Conservation (phyloP, 2,797 vertebrate species). For the Pseudotriccus pelzelni region DNA sequence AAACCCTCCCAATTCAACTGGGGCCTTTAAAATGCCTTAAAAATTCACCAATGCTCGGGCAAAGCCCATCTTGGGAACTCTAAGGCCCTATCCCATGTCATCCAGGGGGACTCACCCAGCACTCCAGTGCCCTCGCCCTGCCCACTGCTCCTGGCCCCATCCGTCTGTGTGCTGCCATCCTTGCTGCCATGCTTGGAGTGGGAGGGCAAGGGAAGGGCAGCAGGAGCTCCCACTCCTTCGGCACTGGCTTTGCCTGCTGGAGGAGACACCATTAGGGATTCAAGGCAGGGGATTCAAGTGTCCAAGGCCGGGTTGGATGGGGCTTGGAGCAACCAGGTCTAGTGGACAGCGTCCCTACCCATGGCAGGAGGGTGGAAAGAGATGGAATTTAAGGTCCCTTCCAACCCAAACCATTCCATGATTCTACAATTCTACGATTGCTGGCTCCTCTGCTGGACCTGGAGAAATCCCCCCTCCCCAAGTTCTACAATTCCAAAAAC, state of each 20-base stretch:
- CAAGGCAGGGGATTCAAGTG: not conserved
- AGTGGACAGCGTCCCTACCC: not conserved
- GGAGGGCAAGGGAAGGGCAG: slow-evolving; percentile 30
- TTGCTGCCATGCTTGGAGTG: slow-evolving; percentile 76
- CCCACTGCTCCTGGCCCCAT: slow-evolving; percentile 52
- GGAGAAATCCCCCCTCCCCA: not conserved
- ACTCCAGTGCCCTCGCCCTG: slow-evolving; percentile 15
- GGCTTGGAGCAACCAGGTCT: not conserved
- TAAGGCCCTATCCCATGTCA: fast-evolving
- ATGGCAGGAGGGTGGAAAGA: not conserved
- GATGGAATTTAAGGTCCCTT: not conserved
- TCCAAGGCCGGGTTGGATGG: not conserved
- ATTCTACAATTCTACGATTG: not conserved
- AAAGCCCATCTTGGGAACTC: not conserved
- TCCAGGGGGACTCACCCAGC: slow-evolving; percentile 55
- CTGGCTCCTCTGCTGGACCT: not conserved
- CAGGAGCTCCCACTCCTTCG: slow-evolving; percentile 22
- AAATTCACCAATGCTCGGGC: not conserved
- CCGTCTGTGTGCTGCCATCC: slow-evolving; percentile 88
- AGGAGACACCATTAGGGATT: not conserved
- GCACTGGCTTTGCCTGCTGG: slow-evolving; percentile 77
- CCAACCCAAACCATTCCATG: not conserved
- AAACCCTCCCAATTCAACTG: not conserved
- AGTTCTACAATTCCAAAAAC: not conserved
- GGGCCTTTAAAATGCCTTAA: not conserved